These are phyloP conservation scores for Bimastos eiseni DNA, from an alignment of 2,888 invertebrate species.

Conservation along the genomic window DNA sequence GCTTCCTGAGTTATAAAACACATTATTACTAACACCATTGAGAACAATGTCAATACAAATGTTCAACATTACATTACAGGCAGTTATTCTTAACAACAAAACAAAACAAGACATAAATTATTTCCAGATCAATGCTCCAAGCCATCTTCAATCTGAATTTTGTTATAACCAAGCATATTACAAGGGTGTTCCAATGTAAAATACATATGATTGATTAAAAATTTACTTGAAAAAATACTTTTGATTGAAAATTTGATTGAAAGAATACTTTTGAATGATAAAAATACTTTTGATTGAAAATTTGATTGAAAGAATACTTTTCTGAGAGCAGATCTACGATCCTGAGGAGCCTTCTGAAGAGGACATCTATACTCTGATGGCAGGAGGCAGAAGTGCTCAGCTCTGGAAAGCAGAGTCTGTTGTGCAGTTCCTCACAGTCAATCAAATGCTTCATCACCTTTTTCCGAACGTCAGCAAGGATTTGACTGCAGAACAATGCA, in stretches of 20 bases:
- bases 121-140: neutral
- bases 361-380: neutral
- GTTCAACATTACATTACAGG: too few species aligned
- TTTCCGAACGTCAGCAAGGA: neutral
- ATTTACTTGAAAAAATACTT: too few species aligned
- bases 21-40: too few species aligned
- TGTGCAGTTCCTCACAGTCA: neutral
- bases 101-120: neutral
- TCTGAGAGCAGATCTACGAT: neutral
- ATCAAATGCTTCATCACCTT: conserved; percentile 3
- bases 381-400: neutral
- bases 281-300: too few species aligned
- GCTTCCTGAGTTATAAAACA: too few species aligned
- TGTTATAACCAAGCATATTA: neutral
- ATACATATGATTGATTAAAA: too few species aligned
- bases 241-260: too few species aligned
- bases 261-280: neutral
- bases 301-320: neutral
- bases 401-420: neutral
- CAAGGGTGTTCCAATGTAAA: neutral
- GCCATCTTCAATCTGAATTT: neutral
- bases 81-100: too few species aligned
- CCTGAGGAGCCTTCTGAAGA: neutral
- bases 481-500: too few species aligned
- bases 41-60: too few species aligned